Percentiles rank a stretch among this genome's conserved stretches.
Conservation (phyloP, 1,140 invertebrate species). For the Micrasema minimum region DNA sequence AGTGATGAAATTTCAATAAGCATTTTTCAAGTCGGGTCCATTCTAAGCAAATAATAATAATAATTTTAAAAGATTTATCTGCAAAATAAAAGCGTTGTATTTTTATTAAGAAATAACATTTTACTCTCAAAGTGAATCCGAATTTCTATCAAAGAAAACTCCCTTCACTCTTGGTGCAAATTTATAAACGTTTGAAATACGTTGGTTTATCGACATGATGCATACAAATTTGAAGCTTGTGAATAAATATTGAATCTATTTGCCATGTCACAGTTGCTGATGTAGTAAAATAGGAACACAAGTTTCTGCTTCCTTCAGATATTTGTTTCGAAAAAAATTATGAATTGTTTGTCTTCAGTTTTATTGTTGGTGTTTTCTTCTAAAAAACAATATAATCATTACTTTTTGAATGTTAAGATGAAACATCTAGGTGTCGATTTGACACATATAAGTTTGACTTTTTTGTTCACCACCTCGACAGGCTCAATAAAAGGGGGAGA, state of each 20-base stretch:
- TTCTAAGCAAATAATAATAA: not conserved
- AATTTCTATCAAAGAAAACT: slow-evolving; percentile 18
- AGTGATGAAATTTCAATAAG: slow-evolving; percentile 25
- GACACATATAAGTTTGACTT: too few relatives aligned
- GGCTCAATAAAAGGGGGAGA: too few relatives aligned
- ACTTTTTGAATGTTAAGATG: too few relatives aligned
- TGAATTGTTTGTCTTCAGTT: not conserved
- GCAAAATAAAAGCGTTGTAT: not conserved
- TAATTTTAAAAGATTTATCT: not conserved
- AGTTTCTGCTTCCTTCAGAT: not conserved
- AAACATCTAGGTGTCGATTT: too few relatives aligned
- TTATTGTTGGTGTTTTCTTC: too few relatives aligned
- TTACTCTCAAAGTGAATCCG: slow-evolving; percentile 10
- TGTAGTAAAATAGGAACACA: not conserved
- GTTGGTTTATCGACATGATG: slow-evolving; percentile 18
- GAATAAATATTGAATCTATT: slow-evolving; percentile 31
- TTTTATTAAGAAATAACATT: not conserved
- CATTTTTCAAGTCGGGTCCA: not conserved
- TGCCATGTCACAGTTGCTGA: not conserved
- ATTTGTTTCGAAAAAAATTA: not conserved
- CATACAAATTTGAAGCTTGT: slow-evolving; percentile 21
- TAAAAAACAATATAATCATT: too few relatives aligned
- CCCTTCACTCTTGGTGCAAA: slow-evolving; percentile 9
- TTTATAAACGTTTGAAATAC: slow-evolving; percentile 8
- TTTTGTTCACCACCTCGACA: too few relatives aligned